phyloP scores from a whole-genome alignment of 2,113 vertebrate genomes.

The Petrocephalus zakoni region DNA sequence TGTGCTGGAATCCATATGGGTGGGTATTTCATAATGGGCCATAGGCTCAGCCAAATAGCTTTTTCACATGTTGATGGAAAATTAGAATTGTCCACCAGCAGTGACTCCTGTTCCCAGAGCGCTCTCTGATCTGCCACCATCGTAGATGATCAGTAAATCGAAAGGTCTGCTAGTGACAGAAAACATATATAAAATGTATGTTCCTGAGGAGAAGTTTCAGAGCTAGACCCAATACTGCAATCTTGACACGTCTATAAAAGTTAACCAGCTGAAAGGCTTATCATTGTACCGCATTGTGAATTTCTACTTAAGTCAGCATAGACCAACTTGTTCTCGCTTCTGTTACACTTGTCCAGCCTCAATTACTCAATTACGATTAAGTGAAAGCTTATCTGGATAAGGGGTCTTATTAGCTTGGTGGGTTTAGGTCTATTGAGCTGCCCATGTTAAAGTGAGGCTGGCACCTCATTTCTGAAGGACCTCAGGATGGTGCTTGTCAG shows the following conservation, averaged over 20 bases:
- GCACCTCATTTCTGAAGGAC: neutral
- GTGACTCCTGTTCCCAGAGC: neutral
- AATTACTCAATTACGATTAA: neutral
- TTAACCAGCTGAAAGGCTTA: neutral
- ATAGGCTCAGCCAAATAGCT: neutral
- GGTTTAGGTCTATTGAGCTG: neutral
- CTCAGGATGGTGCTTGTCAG: neutral
- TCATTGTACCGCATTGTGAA: neutral
- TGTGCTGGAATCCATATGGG: neutral
- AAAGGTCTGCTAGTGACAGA: neutral
- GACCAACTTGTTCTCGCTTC: neutral
- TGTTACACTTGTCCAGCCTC: neutral
- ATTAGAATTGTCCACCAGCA: neutral
- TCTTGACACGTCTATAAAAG: neutral
- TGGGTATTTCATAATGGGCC: neutral
- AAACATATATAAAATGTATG: neutral
- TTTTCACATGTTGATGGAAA: neutral
- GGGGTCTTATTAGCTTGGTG: neutral
- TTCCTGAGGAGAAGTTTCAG: neutral
- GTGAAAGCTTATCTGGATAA: neutral
- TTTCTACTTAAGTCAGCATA: neutral
- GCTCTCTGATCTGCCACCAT: neutral
- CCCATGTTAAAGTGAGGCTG: neutral
- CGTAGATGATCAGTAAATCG: neutral
- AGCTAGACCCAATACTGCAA: neutral